Conservation (phyloP, 2,113 vertebrate species). For the Bostrychus sinensis region DNA sequence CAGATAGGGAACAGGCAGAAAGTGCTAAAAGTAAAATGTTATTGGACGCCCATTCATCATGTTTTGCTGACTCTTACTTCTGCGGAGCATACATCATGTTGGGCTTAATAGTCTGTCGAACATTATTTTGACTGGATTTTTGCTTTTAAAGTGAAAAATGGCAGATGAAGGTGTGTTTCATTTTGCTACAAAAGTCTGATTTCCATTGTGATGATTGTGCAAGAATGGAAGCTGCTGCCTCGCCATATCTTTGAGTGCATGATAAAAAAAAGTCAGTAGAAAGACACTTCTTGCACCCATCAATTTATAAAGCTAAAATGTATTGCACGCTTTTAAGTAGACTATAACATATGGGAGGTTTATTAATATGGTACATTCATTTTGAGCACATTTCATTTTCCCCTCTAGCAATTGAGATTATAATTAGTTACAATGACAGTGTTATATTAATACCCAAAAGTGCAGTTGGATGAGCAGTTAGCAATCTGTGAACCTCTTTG, state of each 20-base stretch:
- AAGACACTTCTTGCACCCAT: neutral
- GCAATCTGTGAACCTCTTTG: too few species aligned
- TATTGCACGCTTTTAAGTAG: too few species aligned
- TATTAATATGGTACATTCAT: too few species aligned
- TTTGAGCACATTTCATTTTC: too few species aligned
- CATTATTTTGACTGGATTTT: constrained; percentile 37
- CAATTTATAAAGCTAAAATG: too few species aligned
- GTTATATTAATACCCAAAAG: too few species aligned
- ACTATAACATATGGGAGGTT: too few species aligned
- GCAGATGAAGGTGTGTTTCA: constrained; percentile 26
- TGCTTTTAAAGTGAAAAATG: constrained; percentile 33
- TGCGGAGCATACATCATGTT: constrained; percentile 33
- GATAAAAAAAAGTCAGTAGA: constrained; percentile 51
- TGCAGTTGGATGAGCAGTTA: too few species aligned
- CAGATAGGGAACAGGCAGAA: constrained; percentile 16
- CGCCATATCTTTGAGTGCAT: constrained; percentile 47
- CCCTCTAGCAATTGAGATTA: too few species aligned
- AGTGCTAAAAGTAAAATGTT: constrained; percentile 32
- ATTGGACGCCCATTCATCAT: constrained; percentile 49
- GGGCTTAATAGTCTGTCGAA: constrained; percentile 47
- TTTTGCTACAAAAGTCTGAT: constrained; percentile 30
- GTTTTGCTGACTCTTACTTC: constrained; percentile 42
- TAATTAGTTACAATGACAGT: too few species aligned
- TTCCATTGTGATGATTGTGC: constrained; percentile 68
- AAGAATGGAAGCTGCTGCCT: constrained; percentile 52